phyloP scores from a whole-genome alignment of 2,888 invertebrate genomes.

The Himalopsyche kuldschensis region DNA sequence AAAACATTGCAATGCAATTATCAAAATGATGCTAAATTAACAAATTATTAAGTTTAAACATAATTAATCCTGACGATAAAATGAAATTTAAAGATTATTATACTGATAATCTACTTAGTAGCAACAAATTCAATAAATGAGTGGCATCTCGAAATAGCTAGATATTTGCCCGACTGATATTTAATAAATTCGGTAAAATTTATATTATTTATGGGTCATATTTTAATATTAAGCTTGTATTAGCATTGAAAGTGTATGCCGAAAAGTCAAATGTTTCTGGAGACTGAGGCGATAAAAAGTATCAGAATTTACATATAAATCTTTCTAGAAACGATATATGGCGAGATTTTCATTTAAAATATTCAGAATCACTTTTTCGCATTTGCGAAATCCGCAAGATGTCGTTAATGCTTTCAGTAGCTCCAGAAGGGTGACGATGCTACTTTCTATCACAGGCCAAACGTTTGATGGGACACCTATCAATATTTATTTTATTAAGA shows the following conservation, averaged over 20 bases:
- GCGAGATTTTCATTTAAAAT: background rate
- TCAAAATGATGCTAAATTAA: too few species aligned
- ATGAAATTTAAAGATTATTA: too few species aligned
- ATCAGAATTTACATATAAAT: background rate
- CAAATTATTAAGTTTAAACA: too few species aligned
- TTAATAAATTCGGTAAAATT: too few species aligned
- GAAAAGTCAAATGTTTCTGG: background rate
- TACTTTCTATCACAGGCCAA: slow-evolving; percentile 52
- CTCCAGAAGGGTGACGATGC: slow-evolving; percentile 41
- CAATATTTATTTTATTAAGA: slow-evolving; percentile 63
- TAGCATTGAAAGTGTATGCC: background rate
- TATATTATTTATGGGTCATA: too few species aligned
- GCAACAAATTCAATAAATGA: too few species aligned
- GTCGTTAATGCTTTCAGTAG: background rate
- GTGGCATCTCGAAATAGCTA: too few species aligned
- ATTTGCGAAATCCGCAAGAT: background rate
- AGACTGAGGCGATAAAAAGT: background rate
- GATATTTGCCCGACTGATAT: too few species aligned
- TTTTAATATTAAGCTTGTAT: background rate
- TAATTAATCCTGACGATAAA: too few species aligned
- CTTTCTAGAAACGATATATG: background rate
- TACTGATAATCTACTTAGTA: too few species aligned
- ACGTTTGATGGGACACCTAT: slow-evolving; percentile 59
- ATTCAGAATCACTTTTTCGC: background rate
- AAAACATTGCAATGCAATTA: too few species aligned